Base-by-base conservation (phyloP, 1,140 invertebrate genomes). In the Gerris buenoi region DNA sequence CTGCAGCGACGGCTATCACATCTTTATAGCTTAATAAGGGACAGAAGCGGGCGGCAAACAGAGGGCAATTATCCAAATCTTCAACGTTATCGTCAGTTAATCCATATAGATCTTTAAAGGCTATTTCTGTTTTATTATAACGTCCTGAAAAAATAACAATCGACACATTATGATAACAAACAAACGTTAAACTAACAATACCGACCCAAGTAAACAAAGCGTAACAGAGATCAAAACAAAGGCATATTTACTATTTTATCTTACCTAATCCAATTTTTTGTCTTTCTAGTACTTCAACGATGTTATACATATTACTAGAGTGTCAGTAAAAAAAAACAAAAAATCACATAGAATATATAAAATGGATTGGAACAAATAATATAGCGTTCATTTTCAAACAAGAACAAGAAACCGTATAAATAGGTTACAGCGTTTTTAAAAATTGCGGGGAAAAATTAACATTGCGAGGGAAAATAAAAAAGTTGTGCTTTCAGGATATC, bases 1-100 rank as follows among this genome's bases (percentile, higher is more conserved):
- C 90, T 77, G 91, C 91, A n/a, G 88, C 89, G 46, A 92, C 79
- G 15, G 87, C 89, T 33, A 93, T 75, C 26, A 89, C 80, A 74
- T 92, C 80, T 73, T 86, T 80, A 65, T 82, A 82, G 25, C 82
- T 82, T 26, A 73, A 70, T 5, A 73, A 76, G 62, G 73, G 74
- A 70, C 74, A 79, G 72, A 81, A 81, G 67, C 76, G 75, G 27
- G 76, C 78, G 18, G 78, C 78, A 70, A 77, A 79, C 61, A 80
- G 73, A 10, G 78, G 78, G 22, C 15, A 25, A 5, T 25, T 46
- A 46, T 46, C 58, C 5, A 60, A 60, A 5, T 60, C 23, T 22
- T 60, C 58, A 5, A 25, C 5, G 22, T 3, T 25, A 22, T 22
- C 15, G 23, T 60, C 15, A 14, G 5, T 10, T 13, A 60, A 10